Percentiles rank a stretch among this genome's conserved stretches.
Evolutionary conservation across 2,797 vertebrate genomes (phyloP).

Genomic region (Epinephelus awoara): DNA sequence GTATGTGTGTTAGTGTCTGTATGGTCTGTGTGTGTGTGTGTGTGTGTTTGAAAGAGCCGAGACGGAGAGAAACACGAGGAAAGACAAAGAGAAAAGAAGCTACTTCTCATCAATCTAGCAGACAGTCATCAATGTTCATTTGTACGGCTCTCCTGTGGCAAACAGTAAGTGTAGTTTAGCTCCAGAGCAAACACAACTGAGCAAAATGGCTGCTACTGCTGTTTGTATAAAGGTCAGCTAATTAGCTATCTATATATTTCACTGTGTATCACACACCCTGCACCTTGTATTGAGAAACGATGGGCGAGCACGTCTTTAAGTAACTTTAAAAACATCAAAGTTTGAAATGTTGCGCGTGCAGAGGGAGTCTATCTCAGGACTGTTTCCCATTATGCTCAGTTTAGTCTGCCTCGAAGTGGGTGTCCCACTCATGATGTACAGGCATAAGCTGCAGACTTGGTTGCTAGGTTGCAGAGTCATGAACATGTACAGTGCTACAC

Average conservation of each 20-base stretch:
- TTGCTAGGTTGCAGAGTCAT: constrained; percentile 68
- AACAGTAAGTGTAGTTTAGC: constrained; percentile 18
- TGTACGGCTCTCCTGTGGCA: constrained; percentile 42
- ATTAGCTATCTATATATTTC: not conserved
- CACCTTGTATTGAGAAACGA: not conserved
- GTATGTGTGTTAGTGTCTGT: not conserved
- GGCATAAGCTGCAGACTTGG: constrained; percentile 44
- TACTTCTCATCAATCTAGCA: constrained; percentile 47
- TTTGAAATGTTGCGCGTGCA: not conserved
- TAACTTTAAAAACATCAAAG: not conserved
- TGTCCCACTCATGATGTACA: constrained; percentile 46
- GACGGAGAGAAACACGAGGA: constrained; percentile 26
- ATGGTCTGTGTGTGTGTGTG: constrained; percentile 5
- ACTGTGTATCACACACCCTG: not conserved
- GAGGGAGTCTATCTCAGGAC: not conserved
- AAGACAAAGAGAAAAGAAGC: constrained; percentile 55
- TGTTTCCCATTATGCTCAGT: constrained; percentile 11
- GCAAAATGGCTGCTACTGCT: not conserved
- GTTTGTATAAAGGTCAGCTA: constrained; percentile 18
- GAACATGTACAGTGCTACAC: constrained; percentile 11
- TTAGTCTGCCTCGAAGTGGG: constrained; percentile 33
- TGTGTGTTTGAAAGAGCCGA: constrained; percentile 36
- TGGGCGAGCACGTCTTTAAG: not conserved
- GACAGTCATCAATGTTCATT: constrained; percentile 56
- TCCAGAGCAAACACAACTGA: constrained; percentile 26